A percentile compares a stretch with the other conserved stretches of the same genome.
These are phyloP conservation scores for Suricata suricatta DNA, from an alignment of 2,113 vertebrate genomes.

Conservation along the genomic window DNA sequence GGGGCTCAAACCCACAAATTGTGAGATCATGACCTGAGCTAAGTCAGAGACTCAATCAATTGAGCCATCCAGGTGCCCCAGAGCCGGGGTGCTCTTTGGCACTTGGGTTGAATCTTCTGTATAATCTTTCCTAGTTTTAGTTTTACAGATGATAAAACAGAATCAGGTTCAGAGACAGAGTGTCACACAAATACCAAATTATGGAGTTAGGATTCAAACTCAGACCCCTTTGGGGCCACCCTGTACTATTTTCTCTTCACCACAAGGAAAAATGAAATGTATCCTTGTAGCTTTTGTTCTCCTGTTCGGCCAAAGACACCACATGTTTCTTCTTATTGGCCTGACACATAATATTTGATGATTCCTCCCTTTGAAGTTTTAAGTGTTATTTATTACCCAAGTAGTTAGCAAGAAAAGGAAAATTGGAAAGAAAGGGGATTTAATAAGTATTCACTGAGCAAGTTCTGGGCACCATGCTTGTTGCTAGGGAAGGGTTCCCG, in stretches of 20 bases:
- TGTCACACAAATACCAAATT: background rate
- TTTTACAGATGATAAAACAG: background rate
- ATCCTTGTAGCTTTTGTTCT: background rate
- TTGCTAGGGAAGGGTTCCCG: background rate
- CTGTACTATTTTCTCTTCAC: background rate
- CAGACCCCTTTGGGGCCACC: too few species aligned
- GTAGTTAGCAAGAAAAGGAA: background rate
- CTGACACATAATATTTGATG: background rate
- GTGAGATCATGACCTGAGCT: too few species aligned
- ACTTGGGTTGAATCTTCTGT: background rate
- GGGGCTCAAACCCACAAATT: too few species aligned
- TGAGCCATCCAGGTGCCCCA: too few species aligned
- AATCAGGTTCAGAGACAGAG: background rate
- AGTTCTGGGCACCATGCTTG: background rate
- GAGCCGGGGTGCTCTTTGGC: rapidly evolving
- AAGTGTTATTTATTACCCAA: background rate
- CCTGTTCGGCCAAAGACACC: background rate
- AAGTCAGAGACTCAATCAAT: too few species aligned
- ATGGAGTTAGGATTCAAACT: background rate
- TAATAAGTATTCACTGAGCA: background rate
- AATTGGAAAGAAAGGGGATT: background rate
- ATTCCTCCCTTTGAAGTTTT: background rate
- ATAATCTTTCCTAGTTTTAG: background rate
- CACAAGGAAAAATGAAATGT: rapidly evolving
- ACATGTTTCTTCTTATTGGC: background rate